Base-by-base conservation (phyloP, 2,888 invertebrate genomes). In the Asteroscopus sphinx region DNA sequence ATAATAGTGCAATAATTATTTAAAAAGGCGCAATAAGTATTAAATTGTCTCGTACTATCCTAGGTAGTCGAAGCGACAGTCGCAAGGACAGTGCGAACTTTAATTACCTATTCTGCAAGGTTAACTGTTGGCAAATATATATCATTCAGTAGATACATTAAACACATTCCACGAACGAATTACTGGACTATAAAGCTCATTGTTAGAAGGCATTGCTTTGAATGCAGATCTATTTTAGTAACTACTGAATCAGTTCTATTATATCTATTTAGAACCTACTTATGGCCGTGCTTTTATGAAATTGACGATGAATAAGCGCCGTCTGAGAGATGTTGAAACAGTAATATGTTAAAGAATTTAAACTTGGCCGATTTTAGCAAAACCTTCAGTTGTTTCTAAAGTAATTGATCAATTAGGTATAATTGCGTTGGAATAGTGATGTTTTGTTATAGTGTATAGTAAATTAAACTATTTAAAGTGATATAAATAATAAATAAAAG, bases 91-190 rank as follows among this genome's bases (percentile, higher is more conserved):
- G 21, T 17, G 16, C 32, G 11, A 54, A 36, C 47, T 47, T 30
- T 53, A 47, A 60, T 55, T 55, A 51, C 26, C 28, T 56, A 32
- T 66, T 12, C 6, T 9, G 21, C 67, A 71, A 69, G 69, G 72
- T 67, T 58, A 62, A 13, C 21, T 42, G 36, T 66, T 52, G 52
- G 58, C 54, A 61, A 61, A 68, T 68, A 35, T 30, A 58, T 56
- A 58, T 54, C 37, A 47, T 9, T 40, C 26, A 28, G 11, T 42
- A 7, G 8, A 26, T 61, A 30, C 16, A 36, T 37, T 25, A 37
- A 44, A 45, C 8, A 12, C 52, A 53, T 48, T 41, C 37, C 32
- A 13, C 16, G 12, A 47, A 26, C 11, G 13, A 42, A 44, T 36
- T 39, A 7, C 2, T 57, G 3, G 9, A 33, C 30, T 30, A 6